Evolutionary conservation across 2,113 vertebrate genomes (phyloP), one percentile per base, ranked within the genome.

Genomic region (Tautogolabrus adspersus): DNA sequence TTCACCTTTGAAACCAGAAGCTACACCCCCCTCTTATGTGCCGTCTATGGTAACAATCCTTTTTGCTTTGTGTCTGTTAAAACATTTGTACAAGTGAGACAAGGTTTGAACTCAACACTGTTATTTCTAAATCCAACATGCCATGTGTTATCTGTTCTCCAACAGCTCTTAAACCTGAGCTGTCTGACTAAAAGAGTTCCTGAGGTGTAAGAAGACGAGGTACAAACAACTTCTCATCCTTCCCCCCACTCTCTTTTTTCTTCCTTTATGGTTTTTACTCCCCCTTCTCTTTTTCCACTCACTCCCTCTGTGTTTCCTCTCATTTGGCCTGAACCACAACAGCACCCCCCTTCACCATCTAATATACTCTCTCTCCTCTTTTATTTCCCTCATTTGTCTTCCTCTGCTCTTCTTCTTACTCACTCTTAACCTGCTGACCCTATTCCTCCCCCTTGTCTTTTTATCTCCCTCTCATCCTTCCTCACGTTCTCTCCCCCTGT

Each of bases 221-320:
- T 34, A 58, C 81, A 72, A 22, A n/a, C 42, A 63, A 57, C n/a
- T 51, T 77, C 21, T 72, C 11, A 73, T 54, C 68, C 66, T 68
- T 60, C 18, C 19, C 52, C 46, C 58, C 21, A 12, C 26, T 66
- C 7, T 2, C 47, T 3, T 57, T 47, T 56, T 66, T 54, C 63
- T n/a, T 15, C 21, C 30, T 64, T 65, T 37, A 26, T 16, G 30
- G 15, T 77, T 68, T 64, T 56, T 10, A 56, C 72, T 56, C 63
- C 37, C 23, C 49, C 54, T 34, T 64, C 40, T 73, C 51, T 79
- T 85, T 86, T 81, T 72, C 75, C 72, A 76, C 69, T 75, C 8
- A 12, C 23, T 57, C 51, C 38, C 38, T 49, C 68, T 66, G 63
- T 30, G 44, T 21, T 77, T 75, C 74, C 59, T 46, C 66, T 83